Base-by-base conservation (phyloP, 2,888 invertebrate species). In the Linnaemya tessellans region DNA sequence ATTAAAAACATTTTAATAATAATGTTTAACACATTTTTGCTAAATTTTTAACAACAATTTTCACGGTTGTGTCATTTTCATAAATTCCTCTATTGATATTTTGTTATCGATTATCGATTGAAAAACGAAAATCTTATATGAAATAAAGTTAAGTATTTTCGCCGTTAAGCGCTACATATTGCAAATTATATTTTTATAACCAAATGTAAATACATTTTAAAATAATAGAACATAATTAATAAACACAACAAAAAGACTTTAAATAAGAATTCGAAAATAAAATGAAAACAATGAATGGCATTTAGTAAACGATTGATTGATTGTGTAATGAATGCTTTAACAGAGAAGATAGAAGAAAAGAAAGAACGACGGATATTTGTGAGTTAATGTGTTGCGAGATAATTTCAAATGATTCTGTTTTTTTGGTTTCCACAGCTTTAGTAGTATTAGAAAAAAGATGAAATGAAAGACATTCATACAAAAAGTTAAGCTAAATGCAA, bases 371-470 rank as follows among this genome's bases (percentile, higher is more conserved):
- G 58, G 65, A 64, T 78, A 64, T 58, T 67, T 58, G 77, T 71
- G 77, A 77, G 54, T n/a, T n/a, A 41, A 77, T 71, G 77, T 83
- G 43, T 78, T 30, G 77, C 73, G 82, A 78, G 62, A 30, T 0
- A 71, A 67, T 74, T 78, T 81, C 2, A 58, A 79, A 79, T 79
- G 81, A 79, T 78, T 78, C n/a, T 62, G 30, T 78, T 58, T 51
- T 81, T n/a, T n/a, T n/a, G n/a, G n/a, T n/a, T 81, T 74, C 79
- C 85, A 82, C 64, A 79, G 81, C 64, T 87, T 88, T 83, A 84
- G 67, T 74, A 71, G 77, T 75, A 74, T 77, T 80, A 65, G 30
- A 30, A 87, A 84, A 86, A 77, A 51, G n/a, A 60, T 60, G 25
- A 75, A 80, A 64, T 67, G 80, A 82, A 84, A 70, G 20, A 80